Base-by-base conservation (phyloP, 64 coral and sea anemone species). In the Astreopora myriophthalma region DNA sequence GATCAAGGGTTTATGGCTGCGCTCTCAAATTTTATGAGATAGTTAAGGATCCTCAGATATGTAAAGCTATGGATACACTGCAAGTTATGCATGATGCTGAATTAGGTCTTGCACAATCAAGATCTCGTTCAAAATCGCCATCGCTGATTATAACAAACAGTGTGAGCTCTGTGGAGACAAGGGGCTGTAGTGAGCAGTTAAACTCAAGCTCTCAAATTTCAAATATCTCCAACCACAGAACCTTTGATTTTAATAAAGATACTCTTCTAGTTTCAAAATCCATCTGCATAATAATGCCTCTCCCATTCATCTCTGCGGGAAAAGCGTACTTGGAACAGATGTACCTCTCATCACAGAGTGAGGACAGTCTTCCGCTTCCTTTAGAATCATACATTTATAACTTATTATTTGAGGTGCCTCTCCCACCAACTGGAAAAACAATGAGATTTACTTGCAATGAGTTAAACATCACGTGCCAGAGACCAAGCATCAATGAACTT, bases 371-470 rank as follows among this genome's bases (percentile, higher is more conserved):
- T 7, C 62, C 69, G 19, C 62, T 99, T 24, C 80, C 97, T 5
- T 55, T 99, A 33, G 97, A 99, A 42, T 96, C 93, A 16, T 99
- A 99, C 48, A 90, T 99, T 71, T 99, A 99, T 84, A 99, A 99
- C 77, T 51, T 99, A 28, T 89, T 99, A 68, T 99, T 80, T 91
- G 94, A 99, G 86, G 97, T 99, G 8, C 97, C 97, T 1, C 77
- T 99, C 3, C 97, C 94, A 62, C 97, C 97, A 0, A 79, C 97
- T 39, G 97, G 97, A 76, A 74, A 88, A 34, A 99, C 94, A 39
- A 96, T 99, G 97, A 93, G 94, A 19, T 99, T 96, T 84, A 99
- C 51, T 20, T 92, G 91, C 65, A 77, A 86, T 77, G 89, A 76
- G 4, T 76, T 93, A 1, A 91, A 84, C 35, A 90, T 99, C 6